Evolutionary conservation across 2,113 vertebrate species (phyloP).

Genomic region (Leucoraja erinaceus): DNA sequence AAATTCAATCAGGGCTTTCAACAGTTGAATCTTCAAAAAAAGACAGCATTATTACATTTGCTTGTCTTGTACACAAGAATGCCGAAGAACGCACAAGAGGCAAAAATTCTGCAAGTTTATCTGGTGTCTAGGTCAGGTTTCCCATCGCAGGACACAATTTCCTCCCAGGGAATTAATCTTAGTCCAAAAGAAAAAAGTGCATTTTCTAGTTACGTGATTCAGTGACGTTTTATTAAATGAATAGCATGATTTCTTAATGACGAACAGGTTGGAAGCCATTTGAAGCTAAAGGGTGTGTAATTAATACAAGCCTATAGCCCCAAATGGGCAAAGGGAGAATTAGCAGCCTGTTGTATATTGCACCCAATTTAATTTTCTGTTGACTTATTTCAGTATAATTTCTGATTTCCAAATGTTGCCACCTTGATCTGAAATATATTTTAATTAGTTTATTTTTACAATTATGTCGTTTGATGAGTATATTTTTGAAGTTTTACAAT

Average conservation of each 20-base stretch:
- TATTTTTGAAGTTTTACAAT: not conserved
- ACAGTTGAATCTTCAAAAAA: slow-evolving; percentile 68
- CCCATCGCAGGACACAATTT: slow-evolving; percentile 51
- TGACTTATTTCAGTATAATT: not conserved
- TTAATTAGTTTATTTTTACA: not conserved
- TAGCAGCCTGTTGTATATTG: no score
- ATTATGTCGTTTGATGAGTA: not conserved
- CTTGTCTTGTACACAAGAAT: slow-evolving; percentile 52
- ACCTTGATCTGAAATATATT: not conserved
- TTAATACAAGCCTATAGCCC: not conserved
- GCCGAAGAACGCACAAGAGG: slow-evolving; percentile 40
- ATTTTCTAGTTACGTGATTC: slow-evolving; percentile 11
- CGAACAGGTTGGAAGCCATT: not conserved
- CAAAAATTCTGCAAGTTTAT: slow-evolving; percentile 50
- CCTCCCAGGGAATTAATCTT: slow-evolving; percentile 72
- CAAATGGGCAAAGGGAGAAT: not conserved
- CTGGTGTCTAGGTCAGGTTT: slow-evolving; percentile 54
- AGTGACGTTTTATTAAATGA: slow-evolving; percentile 24
- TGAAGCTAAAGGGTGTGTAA: not conserved
- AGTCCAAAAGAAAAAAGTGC: slow-evolving; percentile 41
- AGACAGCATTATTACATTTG: slow-evolving; percentile 68
- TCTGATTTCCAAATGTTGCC: not conserved
- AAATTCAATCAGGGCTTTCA: slow-evolving; percentile 85
- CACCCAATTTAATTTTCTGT: not conserved
- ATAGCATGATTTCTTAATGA: slow-evolving; percentile 24